Conservation (phyloP, 2,797 vertebrate species). For the Esox masquinongy region DNA sequence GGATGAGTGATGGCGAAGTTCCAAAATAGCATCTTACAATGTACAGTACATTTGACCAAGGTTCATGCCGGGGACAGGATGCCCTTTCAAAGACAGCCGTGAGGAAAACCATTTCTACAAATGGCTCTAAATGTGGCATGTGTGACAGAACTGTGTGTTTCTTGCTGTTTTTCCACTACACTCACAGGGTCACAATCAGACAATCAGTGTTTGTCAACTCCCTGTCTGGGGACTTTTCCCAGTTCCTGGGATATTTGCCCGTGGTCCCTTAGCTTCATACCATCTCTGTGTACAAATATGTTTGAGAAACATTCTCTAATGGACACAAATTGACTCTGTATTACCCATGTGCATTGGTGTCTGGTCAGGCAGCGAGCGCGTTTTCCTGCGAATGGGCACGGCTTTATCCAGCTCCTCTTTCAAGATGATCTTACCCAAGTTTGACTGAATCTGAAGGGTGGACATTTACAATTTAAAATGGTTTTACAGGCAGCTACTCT, state of each 20-base stretch:
- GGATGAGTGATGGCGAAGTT: not conserved
- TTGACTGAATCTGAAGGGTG: conserved; percentile 85
- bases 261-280: not conserved
- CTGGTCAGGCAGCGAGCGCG: conserved; percentile 85
- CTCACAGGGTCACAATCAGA: not conserved
- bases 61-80: not conserved
- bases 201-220: not conserved
- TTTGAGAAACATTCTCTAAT: not conserved
- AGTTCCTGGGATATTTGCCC: not conserved
- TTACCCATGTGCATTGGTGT: conserved; percentile 60
- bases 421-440: conserved; percentile 91
- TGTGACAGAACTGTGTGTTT: not conserved
- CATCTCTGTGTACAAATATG: not conserved
- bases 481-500: not conserved
- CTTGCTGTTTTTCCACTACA: not conserved
- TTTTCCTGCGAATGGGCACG: conserved; percentile 83
- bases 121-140: not conserved
- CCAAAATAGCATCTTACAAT: not conserved
- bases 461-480: not conserved
- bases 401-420: conserved; percentile 88
- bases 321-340: not conserved
- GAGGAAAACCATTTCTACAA: not conserved
- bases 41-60: not conserved
- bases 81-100: not conserved
- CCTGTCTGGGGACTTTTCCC: not conserved